These are phyloP conservation scores for Danio tinwini DNA, from an alignment of 2,797 vertebrate species.

Conservation along the genomic window DNA sequence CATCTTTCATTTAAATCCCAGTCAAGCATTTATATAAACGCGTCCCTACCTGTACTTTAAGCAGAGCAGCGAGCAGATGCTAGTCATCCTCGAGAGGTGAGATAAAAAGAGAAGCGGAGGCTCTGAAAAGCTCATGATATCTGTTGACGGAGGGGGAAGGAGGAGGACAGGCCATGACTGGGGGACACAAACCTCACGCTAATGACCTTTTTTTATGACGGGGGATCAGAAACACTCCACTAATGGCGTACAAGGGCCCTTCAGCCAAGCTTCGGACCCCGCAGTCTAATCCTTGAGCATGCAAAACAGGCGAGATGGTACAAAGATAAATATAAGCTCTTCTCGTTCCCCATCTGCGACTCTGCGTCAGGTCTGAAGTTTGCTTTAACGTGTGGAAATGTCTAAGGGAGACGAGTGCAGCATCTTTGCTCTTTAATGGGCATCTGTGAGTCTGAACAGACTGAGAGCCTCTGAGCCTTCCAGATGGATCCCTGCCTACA, in stretches of 20 bases:
- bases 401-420: conserved; percentile 21
- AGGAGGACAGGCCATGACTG: conserved; percentile 41
- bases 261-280: conserved; percentile 27
- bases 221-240: not conserved
- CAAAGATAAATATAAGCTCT: conserved; percentile 41
- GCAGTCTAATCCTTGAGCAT: conserved; percentile 27
- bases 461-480: conserved; percentile 64
- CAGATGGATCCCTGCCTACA: conserved; percentile 68
- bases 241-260: conserved; percentile 18
- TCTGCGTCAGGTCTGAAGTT: conserved; percentile 17
- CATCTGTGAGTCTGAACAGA: conserved; percentile 70
- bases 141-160: conserved; percentile 23
- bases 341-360: conserved; percentile 26
- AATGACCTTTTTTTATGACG: conserved; percentile 48
- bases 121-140: conserved; percentile 59
- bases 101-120: conserved; percentile 49
- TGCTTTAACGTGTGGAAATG: conserved; percentile 31
- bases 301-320: conserved; percentile 18
- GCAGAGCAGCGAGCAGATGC: conserved; percentile 95
- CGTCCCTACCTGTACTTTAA: conserved; percentile 93
- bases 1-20: conserved; percentile 44
- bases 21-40: conserved; percentile 45
- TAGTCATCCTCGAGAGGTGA: conserved; percentile 84
- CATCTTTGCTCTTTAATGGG: conserved; percentile 59
- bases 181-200: conserved; percentile 53